Percentiles rank a stretch among this genome's conserved stretches.
Evolutionary conservation across 2,113 vertebrate genomes (phyloP).

Genomic region (Bos indicus): DNA sequence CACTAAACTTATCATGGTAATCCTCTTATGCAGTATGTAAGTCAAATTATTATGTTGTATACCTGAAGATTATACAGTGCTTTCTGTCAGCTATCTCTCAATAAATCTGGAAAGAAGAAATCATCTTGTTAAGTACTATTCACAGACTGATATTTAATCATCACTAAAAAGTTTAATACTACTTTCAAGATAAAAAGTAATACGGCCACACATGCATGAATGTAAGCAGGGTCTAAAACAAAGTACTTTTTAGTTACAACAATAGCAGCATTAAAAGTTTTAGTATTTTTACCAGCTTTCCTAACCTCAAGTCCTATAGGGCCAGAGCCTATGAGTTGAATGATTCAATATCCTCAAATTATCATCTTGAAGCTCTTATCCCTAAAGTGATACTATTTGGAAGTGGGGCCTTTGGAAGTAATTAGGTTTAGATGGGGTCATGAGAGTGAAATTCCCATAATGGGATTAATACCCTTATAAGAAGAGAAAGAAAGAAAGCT

Average conservation of each 20-base stretch:
- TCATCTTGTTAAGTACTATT: neutral
- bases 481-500: neutral
- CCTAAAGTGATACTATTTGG: neutral
- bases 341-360: neutral
- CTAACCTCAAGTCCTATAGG: neutral
- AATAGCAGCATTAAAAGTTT: neutral
- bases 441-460: neutral
- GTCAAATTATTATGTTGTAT: neutral
- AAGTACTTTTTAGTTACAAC: neutral
- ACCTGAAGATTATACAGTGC: neutral
- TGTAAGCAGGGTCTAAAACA: neutral
- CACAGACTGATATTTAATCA: neutral
- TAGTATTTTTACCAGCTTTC: neutral
- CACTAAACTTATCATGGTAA: neutral
- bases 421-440: neutral
- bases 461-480: neutral
- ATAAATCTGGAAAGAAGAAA: neutral
- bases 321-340: neutral
- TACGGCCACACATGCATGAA: neutral
- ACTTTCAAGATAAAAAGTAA: neutral
- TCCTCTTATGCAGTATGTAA: neutral
- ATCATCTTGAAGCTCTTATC: neutral
- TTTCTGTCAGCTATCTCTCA: neutral
- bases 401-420: neutral
- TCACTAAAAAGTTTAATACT: neutral